Evolutionary conservation across 1,140 invertebrate genomes (phyloP).

Genomic region (Gryon sp.): DNA sequence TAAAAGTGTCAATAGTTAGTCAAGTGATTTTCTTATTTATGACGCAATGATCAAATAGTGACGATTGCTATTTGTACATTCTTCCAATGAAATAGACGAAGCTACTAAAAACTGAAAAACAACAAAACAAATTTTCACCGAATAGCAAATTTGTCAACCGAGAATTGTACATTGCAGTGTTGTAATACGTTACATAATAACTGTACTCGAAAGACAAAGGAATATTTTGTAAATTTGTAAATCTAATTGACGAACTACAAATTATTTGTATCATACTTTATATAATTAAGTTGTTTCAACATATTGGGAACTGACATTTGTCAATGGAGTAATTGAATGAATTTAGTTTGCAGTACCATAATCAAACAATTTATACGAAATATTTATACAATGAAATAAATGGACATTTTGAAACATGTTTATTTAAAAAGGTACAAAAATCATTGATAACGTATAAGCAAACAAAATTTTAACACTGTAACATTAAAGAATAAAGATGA

Average conservation of each 20-base stretch:
- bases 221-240: constrained; percentile 59
- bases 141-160: constrained; percentile 8
- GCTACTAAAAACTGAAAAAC: neutral
- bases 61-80: constrained; percentile 36
- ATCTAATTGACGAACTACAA: constrained; percentile 38
- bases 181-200: constrained; percentile 32
- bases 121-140: constrained; percentile 3
- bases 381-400: too few relatives aligned
- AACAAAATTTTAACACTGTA: too few relatives aligned
- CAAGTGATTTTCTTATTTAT: constrained; percentile 8
- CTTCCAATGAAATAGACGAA: constrained; percentile 24
- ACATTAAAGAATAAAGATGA: too few relatives aligned
- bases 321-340: too few relatives aligned
- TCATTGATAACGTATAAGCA: too few relatives aligned
- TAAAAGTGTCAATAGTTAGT: constrained; percentile 19
- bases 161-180: constrained; percentile 34
- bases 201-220: constrained; percentile 38
- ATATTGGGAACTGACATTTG: too few relatives aligned
- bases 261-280: constrained; percentile 37
- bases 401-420: too few relatives aligned
- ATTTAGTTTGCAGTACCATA: too few relatives aligned
- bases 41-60: constrained; percentile 5
- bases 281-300: constrained; percentile 36
- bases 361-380: too few relatives aligned
- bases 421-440: too few relatives aligned